phyloP scores from a whole-genome alignment of 2,888 invertebrate species.

The Leptopterna dolabrata region DNA sequence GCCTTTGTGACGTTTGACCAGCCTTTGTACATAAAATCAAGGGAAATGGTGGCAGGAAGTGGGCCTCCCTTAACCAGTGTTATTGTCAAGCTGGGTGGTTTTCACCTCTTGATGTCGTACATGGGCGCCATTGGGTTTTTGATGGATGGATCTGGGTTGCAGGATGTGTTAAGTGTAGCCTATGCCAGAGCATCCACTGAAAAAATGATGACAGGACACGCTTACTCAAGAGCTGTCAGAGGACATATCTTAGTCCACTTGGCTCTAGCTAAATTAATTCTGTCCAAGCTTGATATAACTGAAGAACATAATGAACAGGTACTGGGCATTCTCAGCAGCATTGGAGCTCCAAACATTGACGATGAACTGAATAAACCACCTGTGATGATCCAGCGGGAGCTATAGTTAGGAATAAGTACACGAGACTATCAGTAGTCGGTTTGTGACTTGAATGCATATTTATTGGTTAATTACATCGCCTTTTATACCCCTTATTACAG shows the following conservation, averaged over 20 bases:
- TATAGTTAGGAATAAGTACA: too few species aligned
- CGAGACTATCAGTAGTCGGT: background rate
- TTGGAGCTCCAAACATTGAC: background rate
- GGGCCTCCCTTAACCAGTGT: background rate
- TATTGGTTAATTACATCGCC: too few species aligned
- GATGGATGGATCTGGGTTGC: conserved; percentile 65
- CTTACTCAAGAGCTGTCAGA: conserved; percentile 64
- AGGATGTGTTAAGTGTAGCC: conserved; percentile 62
- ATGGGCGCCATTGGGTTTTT: conserved; percentile 1
- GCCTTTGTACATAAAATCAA: background rate
- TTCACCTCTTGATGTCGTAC: too few species aligned
- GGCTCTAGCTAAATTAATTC: conserved; percentile 8
- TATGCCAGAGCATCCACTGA: conserved; percentile 60
- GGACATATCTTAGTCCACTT: too few species aligned
- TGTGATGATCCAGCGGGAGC: too few species aligned
- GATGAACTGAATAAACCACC: background rate
- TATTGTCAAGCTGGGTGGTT: conserved; percentile 6
- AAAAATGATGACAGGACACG: conserved; percentile 64
- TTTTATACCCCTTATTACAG: too few species aligned
- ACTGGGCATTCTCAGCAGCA: conserved; percentile 9
- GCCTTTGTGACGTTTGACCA: background rate
- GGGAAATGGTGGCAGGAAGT: background rate
- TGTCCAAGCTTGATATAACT: background rate
- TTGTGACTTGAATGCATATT: too few species aligned
- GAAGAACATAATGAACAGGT: conserved; percentile 9